phyloP scores from a whole-genome alignment of 2,888 invertebrate species.

The Atherix ibis region DNA sequence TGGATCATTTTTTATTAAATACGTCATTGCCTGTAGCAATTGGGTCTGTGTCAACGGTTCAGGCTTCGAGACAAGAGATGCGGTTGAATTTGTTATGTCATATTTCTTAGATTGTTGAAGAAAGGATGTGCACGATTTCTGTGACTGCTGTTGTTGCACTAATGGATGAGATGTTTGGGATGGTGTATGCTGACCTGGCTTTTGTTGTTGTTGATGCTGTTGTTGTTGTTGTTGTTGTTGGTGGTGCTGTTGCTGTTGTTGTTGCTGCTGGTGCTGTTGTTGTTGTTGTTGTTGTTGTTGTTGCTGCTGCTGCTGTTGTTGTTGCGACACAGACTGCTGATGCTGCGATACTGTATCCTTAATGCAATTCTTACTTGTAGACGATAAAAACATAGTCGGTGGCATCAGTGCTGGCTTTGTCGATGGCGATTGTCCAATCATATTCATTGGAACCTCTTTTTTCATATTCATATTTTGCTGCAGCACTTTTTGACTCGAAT shows the following conservation, averaged over 20 bases:
- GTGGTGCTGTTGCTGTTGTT: background rate
- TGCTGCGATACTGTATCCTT: slow-evolving; percentile 2
- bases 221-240: slow-evolving; percentile 8
- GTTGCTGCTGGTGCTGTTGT: slow-evolving; percentile 6
- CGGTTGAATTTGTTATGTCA: background rate
- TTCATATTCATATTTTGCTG: slow-evolving; percentile 10
- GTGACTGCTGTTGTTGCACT: slow-evolving; percentile 6
- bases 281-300: slow-evolving; percentile 1
- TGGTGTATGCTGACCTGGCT: slow-evolving; percentile 8
- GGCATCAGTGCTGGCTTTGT: slow-evolving; percentile 67
- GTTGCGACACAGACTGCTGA: slow-evolving; percentile 8
- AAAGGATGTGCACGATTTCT: too few relatives aligned
- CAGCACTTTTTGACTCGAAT: slow-evolving; percentile 7
- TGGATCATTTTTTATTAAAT: slow-evolving; percentile 72
- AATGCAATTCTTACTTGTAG: slow-evolving; percentile 30
- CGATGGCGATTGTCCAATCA: slow-evolving; percentile 22
- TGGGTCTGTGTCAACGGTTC: slow-evolving; percentile 79
- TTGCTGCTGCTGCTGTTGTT: slow-evolving; percentile 6
- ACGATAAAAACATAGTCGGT: slow-evolving; percentile 67
- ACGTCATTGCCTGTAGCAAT: slow-evolving; percentile 73
- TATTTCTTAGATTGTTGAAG: slow-evolving; percentile 5
- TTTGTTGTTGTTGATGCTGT: slow-evolving; percentile 8
- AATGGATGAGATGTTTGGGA: too few relatives aligned
- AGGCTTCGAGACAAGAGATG: slow-evolving; percentile 8
- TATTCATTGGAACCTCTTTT: slow-evolving; percentile 5